A percentile compares a stretch with the other conserved stretches of the same genome.
These are phyloP conservation scores for Ypsolopha scabrella DNA, from an alignment of 2,888 invertebrate genomes.

Conservation along the genomic window DNA sequence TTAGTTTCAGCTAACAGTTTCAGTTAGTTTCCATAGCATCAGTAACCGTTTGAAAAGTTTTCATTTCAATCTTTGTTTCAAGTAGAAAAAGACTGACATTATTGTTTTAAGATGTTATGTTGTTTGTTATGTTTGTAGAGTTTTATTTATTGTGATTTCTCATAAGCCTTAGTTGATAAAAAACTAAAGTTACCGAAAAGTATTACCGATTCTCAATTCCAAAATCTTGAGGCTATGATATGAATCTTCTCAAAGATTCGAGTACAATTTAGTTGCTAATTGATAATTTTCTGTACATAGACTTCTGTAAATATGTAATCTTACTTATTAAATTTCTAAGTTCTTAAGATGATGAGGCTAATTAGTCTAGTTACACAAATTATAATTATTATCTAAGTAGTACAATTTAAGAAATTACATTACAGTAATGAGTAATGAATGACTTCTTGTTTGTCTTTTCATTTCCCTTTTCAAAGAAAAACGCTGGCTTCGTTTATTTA, in stretches of 20 bases:
- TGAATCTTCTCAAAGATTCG: neutral
- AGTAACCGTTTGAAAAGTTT: neutral
- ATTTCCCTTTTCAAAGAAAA: no score
- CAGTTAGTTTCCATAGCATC: constrained; percentile 3
- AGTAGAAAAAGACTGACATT: constrained; percentile 54
- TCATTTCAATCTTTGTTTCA: constrained; percentile 20
- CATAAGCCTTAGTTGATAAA: constrained; percentile 36
- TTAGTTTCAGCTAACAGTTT: constrained; percentile 1
- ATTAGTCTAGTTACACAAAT: neutral
- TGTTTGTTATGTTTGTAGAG: constrained; percentile 57
- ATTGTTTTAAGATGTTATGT: constrained; percentile 31
- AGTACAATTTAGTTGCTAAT: neutral
- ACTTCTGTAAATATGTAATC: constrained; percentile 40
- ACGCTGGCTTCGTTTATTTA: no score
- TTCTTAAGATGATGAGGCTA: neutral
- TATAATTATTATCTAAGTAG: no score
- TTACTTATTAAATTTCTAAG: neutral
- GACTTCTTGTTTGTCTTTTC: no score
- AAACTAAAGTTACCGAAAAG: constrained; percentile 67
- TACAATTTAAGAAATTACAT: no score
- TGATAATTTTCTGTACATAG: constrained; percentile 19
- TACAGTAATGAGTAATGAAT: no score
- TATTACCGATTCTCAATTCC: constrained; percentile 54
- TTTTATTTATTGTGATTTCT: constrained; percentile 63
- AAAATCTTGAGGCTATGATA: constrained; percentile 50